Base-by-base conservation (phyloP, 2,888 invertebrate genomes). In the Leptopilina syphax region DNA sequence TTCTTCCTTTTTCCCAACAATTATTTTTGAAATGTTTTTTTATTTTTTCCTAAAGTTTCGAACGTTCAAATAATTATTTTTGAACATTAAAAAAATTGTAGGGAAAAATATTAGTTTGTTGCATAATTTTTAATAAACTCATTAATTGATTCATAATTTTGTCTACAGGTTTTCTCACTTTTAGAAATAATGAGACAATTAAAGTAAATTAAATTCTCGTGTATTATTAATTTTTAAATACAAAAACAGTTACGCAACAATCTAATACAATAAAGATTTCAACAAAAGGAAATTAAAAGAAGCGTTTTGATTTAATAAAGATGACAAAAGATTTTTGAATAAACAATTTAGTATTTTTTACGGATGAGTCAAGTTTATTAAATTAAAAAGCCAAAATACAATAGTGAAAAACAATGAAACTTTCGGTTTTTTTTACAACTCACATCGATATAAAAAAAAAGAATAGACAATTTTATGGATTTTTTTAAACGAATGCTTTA, bases 381-480 rank as follows among this genome's bases (percentile, higher is more conserved):
- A 57, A 57, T 34, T 57, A 34, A 73, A 13, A n/a, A 73, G 5
- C n/a, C 73, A n/a, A 54, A 34, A 73, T 57, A 41, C 73, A 57
- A 57, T 34, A 54, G 57, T 73, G 50, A 24, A 50, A 57, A 73
- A 73, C 3, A 68, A 68, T 57, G 34, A 57, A 57, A 34, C n/a
- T 34, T n/a, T 34, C 27, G 5, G 57, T 27, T 50, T 50, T 47
- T 18, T 34, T 57, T 27, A 73, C 54, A 73, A 73, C 73, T 73
- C n/a, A 73, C 54, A 73, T 70, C 70, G 81, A 60, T 76, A 67
- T 63, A 65, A 78, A 50, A 83, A 79, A 79, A 65, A 83, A 81
- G 80, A 7, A 79, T 67, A 13, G 34, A 27, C 41, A 24, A 77
- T 34, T 78, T 77, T 44, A 80, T 68, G 77, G 70, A 78, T 77